Evolutionary conservation across 2,113 vertebrate species (phyloP).

Genomic region (Morone saxatilis): DNA sequence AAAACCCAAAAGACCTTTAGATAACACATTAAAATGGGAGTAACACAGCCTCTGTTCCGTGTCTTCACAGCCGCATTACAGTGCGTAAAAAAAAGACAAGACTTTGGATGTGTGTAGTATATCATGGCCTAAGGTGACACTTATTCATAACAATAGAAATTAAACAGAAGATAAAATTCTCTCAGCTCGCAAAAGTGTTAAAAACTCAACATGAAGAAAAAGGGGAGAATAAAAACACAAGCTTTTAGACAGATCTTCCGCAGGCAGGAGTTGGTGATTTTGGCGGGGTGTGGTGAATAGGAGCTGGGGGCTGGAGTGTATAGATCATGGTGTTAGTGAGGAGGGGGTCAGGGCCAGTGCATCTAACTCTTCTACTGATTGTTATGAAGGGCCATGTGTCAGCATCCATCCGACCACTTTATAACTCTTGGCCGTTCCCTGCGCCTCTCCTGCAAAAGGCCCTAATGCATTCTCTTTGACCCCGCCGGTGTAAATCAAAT

Average conservation of each 20-base stretch:
- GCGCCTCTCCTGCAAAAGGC: constrained; percentile 70
- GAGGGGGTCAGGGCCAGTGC: constrained; percentile 77
- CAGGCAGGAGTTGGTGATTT: constrained; percentile 9
- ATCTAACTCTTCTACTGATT: constrained; percentile 75
- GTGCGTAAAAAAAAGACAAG: background rate
- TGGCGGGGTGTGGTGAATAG: constrained; percentile 19
- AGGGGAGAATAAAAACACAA: background rate
- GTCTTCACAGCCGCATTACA: background rate
- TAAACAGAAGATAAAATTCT: constrained; percentile 8
- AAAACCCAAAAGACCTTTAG: constrained; percentile 45
- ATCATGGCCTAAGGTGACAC: background rate
- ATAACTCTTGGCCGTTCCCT: constrained; percentile 75
- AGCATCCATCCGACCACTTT: constrained; percentile 78
- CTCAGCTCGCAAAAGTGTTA: background rate
- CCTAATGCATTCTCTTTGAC: constrained; percentile 87
- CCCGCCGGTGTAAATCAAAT: constrained; percentile 80
- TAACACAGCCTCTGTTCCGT: constrained; percentile 22
- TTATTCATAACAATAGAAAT: constrained; percentile 33
- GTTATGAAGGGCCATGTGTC: constrained; percentile 82
- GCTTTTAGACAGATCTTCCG: constrained; percentile 7
- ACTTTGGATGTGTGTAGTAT: background rate
- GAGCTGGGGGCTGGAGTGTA: constrained; percentile 49
- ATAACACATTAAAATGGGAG: constrained; percentile 60
- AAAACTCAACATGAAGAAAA: constrained; percentile 30
- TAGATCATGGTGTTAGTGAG: constrained; percentile 60